phyloP scores from a whole-genome alignment of 2,888 invertebrate genomes.

The Andrena minutula region DNA sequence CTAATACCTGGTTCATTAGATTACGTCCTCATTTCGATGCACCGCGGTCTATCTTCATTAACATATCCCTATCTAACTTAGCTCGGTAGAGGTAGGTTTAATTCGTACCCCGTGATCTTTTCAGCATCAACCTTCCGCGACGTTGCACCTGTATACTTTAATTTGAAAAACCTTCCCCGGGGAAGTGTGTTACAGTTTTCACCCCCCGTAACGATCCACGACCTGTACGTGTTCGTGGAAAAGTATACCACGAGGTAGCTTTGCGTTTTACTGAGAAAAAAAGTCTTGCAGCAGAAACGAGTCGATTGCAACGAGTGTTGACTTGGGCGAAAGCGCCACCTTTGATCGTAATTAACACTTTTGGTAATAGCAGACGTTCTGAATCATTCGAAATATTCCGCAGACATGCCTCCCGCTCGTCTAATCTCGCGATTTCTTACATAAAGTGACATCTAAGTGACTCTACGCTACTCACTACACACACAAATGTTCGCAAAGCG shows the following conservation, averaged over 20 bases:
- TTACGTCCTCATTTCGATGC: slow-evolving; percentile 6
- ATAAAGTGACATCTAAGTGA: slow-evolving; percentile 22
- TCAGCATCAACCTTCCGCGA: slow-evolving; percentile 42
- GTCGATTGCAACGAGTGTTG: slow-evolving; percentile 34
- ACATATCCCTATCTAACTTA: slow-evolving; percentile 33
- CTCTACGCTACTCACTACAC: background rate
- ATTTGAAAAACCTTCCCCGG: slow-evolving; percentile 28
- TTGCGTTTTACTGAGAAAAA: slow-evolving; percentile 28
- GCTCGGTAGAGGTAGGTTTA: slow-evolving; percentile 24
- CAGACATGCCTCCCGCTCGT: background rate
- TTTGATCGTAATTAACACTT: slow-evolving; percentile 53
- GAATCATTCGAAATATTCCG: slow-evolving; percentile 37
- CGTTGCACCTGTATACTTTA: slow-evolving; percentile 42
- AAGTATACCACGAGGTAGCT: slow-evolving; percentile 26
- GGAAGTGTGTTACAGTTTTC: slow-evolving; percentile 27
- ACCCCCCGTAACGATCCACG: slow-evolving; percentile 40
- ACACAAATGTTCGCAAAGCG: background rate
- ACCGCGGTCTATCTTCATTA: slow-evolving; percentile 16
- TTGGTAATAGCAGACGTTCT: slow-evolving; percentile 14
- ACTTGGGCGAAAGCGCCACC: slow-evolving; percentile 35
- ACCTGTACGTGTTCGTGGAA: slow-evolving; percentile 1
- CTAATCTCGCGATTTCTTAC: background rate
- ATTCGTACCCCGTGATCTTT: slow-evolving; percentile 40
- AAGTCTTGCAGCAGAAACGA: slow-evolving; percentile 25
- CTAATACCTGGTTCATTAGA: background rate